Conservation (phyloP, 2,113 vertebrate genomes). For the Butorides virescens region DNA sequence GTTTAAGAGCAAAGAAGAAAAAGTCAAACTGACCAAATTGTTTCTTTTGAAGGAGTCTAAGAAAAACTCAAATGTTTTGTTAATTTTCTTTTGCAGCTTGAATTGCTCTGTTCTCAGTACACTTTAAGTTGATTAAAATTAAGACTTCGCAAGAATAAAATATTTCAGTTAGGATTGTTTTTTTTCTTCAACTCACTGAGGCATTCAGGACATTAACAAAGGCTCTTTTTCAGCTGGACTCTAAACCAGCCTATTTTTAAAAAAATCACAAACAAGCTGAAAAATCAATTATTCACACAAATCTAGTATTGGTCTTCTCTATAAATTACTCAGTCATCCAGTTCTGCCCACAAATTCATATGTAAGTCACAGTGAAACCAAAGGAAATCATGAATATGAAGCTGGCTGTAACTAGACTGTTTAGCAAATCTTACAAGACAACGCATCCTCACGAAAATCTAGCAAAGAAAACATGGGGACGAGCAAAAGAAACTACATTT, state of each 20-base stretch:
- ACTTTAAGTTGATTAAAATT: slow-evolving; percentile 46
- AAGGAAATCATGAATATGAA: slow-evolving; percentile 4
- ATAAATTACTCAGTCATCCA: slow-evolving; percentile 35
- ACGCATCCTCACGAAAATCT: neutral
- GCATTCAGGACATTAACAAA: slow-evolving; percentile 57
- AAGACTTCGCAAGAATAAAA: slow-evolving; percentile 45
- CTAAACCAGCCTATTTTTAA: slow-evolving; percentile 32
- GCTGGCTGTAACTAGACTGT: neutral
- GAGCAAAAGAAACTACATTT: neutral
- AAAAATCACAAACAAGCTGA: slow-evolving; percentile 60
- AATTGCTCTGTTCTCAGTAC: neutral
- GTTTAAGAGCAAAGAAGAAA: slow-evolving; percentile 15
- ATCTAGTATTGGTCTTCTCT: slow-evolving; percentile 54
- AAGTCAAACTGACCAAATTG: slow-evolving; percentile 9
- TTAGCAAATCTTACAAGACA: slow-evolving; percentile 15
- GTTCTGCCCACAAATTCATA: slow-evolving; percentile 25
- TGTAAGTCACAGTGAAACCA: slow-evolving; percentile 37
- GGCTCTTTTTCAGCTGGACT: slow-evolving; percentile 37
- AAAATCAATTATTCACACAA: slow-evolving; percentile 72
- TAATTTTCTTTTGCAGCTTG: slow-evolving; percentile 29
- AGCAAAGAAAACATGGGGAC: neutral
- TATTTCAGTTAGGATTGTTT: slow-evolving; percentile 18
- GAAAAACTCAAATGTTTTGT: slow-evolving; percentile 5
- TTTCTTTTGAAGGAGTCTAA: slow-evolving; percentile 19
- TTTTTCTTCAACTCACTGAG: neutral